Conservation (phyloP, 2,113 vertebrate species). For the Thermophis baileyi region DNA sequence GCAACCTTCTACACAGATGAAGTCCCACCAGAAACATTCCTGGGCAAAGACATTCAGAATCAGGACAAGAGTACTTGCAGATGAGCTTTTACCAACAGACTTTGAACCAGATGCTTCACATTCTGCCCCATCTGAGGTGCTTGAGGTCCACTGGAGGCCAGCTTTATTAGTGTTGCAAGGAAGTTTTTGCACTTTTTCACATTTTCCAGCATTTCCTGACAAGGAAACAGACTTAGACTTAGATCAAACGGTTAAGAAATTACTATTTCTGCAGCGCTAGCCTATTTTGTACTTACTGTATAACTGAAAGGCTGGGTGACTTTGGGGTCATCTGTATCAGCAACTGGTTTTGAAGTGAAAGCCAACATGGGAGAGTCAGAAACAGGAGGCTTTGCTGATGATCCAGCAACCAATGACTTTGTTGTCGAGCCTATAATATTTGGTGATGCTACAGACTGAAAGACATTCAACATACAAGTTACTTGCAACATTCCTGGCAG, state of each 20-base stretch:
- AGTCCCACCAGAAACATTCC: not conserved
- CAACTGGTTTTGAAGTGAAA: conserved; percentile 50
- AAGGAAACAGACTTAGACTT: conserved; percentile 33
- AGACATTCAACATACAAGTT: conserved; percentile 53
- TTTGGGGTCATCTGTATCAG: conserved; percentile 59
- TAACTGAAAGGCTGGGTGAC: conserved; percentile 60
- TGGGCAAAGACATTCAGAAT: not conserved
- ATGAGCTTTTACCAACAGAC: conserved; percentile 79
- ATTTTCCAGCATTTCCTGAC: conserved; percentile 86
- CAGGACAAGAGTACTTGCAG: not conserved
- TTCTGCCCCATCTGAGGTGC: conserved; percentile 85
- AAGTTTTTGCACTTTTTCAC: conserved; percentile 99
- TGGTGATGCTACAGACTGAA: conserved; percentile 67
- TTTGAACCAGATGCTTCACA: conserved; percentile 84
- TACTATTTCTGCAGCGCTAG: not conserved
- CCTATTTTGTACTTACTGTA: conserved; percentile 61
- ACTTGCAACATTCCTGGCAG: conserved; percentile 26
- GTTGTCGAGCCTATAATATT: conserved; percentile 59
- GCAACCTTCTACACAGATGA: not conserved
- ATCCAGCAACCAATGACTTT: conserved; percentile 61
- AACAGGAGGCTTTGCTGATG: conserved; percentile 38
- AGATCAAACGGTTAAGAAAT: not conserved
- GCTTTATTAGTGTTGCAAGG: conserved; percentile 89
- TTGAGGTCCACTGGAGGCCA: conserved; percentile 85
- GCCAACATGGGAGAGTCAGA: not conserved